Evolutionary conservation across 2,113 vertebrate species (phyloP).

Genomic region (Jacana jacana): DNA sequence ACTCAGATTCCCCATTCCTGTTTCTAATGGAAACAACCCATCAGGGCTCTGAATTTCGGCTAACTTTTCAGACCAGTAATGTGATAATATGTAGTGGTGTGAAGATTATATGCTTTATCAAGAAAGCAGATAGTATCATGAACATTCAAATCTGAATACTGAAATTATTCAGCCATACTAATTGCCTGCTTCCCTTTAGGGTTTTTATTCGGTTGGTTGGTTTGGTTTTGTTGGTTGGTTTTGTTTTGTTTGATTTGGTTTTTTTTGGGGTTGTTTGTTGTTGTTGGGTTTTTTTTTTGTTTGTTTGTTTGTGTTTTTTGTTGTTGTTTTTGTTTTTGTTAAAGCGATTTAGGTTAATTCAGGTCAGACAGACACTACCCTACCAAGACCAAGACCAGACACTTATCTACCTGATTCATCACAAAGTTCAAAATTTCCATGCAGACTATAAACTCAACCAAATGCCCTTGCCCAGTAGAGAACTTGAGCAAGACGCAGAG

Average conservation of each 20-base stretch:
- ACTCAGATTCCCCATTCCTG: neutral
- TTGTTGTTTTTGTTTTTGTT: neutral
- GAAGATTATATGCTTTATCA: neutral
- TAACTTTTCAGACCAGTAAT: neutral
- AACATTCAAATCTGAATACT: neutral
- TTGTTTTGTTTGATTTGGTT: too few relatives aligned
- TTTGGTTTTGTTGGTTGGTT: too few relatives aligned
- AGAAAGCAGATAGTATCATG: neutral
- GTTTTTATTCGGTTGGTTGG: too few relatives aligned
- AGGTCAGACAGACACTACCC: neutral
- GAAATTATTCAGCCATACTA: neutral
- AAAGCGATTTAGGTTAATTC: neutral
- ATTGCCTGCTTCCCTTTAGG: neutral
- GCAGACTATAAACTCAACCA: neutral
- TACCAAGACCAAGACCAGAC: neutral
- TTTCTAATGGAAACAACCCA: neutral
- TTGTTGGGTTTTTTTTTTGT: too few relatives aligned
- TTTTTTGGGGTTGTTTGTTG: too few relatives aligned
- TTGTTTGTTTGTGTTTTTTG: too few relatives aligned
- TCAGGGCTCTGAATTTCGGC: neutral
- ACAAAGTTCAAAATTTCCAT: neutral
- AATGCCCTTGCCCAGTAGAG: neutral
- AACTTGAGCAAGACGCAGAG: neutral
- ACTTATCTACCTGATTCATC: neutral
- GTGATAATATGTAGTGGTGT: neutral